Evolutionary conservation across 2,797 vertebrate genomes (phyloP), one percentile per base, ranked within the genome.

Genomic region (Dallia pectoralis): DNA sequence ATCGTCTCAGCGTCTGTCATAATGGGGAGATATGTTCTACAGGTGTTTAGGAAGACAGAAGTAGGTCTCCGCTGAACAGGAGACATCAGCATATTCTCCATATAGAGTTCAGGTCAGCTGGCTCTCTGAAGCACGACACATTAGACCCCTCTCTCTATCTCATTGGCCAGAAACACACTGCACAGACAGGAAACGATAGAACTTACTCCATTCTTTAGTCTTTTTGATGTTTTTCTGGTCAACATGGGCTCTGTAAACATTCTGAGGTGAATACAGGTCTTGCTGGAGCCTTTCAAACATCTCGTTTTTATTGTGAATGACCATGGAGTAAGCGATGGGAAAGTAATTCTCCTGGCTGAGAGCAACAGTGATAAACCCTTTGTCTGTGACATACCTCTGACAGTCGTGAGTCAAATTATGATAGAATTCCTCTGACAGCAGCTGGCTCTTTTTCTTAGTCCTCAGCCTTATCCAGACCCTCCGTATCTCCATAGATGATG

Each of bases 51-150:
- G 30, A 97, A 79, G 82, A 96, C n/a, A n/a, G n/a, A n/a, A n/a
- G n/a, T n/a, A n/a, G n/a, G 95, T 67, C 56, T 94, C 95, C 96
- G 96, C 0, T 76, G 82, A 19, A 96, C 80, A 0, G 69, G n/a
- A 6, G 91, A 94, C 25, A 75, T 81, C 19, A 95, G 77, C 47
- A 97, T 85, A 64, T 95, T 94, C 48, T 92, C 76, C 92, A 96
- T 96, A 75, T 95, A 96, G 84, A 96, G 84, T 96, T 96, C 56
- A 96, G 76, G 74, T 96, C 95, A 0, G 95, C 95, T 84, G 96
- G 94, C 2, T 96, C 94, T 69, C 95, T 79, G 51, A 87, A 93
- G 95, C 95, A 97, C 0, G 95, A 94, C 0, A 94, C 92, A 5
- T 97, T 12, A 96, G 0, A 95, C 36, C 29, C 96, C 93, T 0